Evolutionary conservation across 2,888 invertebrate genomes (phyloP).

Genomic region (Gymnoscelis rufifasciata): DNA sequence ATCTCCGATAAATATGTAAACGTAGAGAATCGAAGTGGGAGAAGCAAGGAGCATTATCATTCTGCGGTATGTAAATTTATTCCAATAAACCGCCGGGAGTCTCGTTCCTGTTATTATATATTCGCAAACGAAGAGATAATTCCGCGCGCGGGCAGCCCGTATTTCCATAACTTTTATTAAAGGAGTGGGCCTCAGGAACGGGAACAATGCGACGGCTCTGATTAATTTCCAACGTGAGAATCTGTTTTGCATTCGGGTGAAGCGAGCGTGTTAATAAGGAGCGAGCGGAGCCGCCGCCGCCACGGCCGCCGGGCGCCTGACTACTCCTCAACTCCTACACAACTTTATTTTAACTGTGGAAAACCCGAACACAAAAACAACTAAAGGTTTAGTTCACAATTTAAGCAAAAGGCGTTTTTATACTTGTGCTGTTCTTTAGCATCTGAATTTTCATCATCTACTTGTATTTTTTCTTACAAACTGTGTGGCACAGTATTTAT

Average conservation of each 20-base stretch:
- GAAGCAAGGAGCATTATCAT: slow-evolving; percentile 60
- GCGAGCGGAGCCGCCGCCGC: slow-evolving; percentile 9
- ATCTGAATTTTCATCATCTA: too few relatives aligned
- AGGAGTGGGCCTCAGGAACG: slow-evolving; percentile 62
- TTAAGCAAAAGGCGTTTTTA: too few relatives aligned
- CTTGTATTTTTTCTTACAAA: too few relatives aligned
- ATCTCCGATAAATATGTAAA: slow-evolving; percentile 74
- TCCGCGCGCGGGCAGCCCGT: slow-evolving; percentile 62
- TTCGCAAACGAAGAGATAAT: slow-evolving; percentile 78
- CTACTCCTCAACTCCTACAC: too few relatives aligned
- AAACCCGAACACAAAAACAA: too few relatives aligned
- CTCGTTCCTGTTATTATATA: slow-evolving; percentile 73
- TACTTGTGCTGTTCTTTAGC: too few relatives aligned
- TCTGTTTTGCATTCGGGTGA: slow-evolving; percentile 71
- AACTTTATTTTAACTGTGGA: too few relatives aligned
- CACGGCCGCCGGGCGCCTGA: not conserved
- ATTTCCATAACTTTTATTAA: slow-evolving; percentile 79
- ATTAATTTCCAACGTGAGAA: slow-evolving; percentile 72
- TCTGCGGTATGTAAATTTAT: slow-evolving; percentile 75
- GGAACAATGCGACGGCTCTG: slow-evolving; percentile 67
- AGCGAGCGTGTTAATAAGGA: slow-evolving; percentile 43
- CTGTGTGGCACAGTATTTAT: too few relatives aligned
- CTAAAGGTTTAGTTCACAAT: too few relatives aligned
- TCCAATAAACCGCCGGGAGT: slow-evolving; percentile 71
- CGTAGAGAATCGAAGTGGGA: slow-evolving; percentile 64